Percentiles rank a stretch among this genome's conserved stretches.
phyloP scores from a whole-genome alignment of 2,797 vertebrate genomes.

The Cuniculus paca region DNA sequence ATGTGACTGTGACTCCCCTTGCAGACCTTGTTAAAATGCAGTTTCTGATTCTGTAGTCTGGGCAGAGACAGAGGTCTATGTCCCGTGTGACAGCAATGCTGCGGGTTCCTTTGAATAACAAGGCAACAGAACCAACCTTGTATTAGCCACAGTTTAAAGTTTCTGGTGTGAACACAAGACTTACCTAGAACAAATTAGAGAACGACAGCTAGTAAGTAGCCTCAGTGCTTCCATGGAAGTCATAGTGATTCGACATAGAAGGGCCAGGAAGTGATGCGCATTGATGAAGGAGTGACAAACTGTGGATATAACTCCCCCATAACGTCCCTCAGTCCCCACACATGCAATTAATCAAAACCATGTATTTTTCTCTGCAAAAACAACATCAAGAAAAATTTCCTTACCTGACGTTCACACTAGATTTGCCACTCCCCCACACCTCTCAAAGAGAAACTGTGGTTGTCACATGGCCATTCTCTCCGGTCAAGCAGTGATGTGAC shows the following conservation, averaged over 20 bases:
- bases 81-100: not conserved
- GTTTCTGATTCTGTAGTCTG: not conserved
- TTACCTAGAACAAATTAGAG: not conserved
- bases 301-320: not conserved
- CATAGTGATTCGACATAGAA: not conserved
- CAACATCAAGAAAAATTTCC: not conserved
- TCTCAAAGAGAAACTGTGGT: not conserved
- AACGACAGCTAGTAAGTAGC: not conserved
- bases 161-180: not conserved
- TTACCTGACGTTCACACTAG: not conserved
- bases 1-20: not conserved
- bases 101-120: not conserved
- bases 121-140: not conserved
- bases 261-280: not conserved
- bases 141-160: not conserved
- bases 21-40: not conserved
- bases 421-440: not conserved
- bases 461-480: not conserved
- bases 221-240: not conserved
- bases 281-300: not conserved
- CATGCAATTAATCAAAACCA: not conserved
- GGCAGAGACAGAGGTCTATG: not conserved
- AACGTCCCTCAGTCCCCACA: not conserved
- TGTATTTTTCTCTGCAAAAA: conserved; percentile 34
- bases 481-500: not conserved